These are phyloP conservation scores for Microtus richardsoni DNA, from an alignment of 2,113 vertebrate genomes.

Conservation along the genomic window DNA sequence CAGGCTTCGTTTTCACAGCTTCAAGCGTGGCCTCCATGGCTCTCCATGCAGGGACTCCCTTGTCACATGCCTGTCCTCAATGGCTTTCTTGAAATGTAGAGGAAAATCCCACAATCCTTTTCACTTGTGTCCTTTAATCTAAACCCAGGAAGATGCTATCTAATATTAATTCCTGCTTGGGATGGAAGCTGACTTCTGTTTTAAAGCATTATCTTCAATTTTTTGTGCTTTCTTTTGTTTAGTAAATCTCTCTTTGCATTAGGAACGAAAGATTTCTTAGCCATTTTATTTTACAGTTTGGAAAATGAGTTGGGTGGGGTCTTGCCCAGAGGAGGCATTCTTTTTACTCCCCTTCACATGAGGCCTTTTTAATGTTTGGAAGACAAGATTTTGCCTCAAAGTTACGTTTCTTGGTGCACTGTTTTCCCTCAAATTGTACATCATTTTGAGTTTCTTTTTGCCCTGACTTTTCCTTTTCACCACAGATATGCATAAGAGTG, in stretches of 20 bases:
- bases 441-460: background rate
- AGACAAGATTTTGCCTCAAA: background rate
- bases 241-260: background rate
- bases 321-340: too few species aligned
- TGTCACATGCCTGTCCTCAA: background rate
- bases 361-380: background rate
- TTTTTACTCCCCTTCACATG: background rate
- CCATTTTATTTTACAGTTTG: background rate
- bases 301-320: background rate
- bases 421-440: background rate
- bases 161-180: background rate
- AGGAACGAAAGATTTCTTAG: background rate
- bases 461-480: background rate
- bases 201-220: background rate
- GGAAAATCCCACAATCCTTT: background rate
- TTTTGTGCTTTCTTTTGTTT: background rate
- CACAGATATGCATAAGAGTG: background rate
- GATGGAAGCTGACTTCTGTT: background rate
- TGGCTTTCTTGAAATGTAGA: background rate
- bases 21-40: background rate
- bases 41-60: background rate
- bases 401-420: background rate
- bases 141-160: background rate
- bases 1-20: background rate
- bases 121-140: background rate